These are phyloP conservation scores for Drosophila falleni DNA, from an alignment of 2,888 invertebrate species.

Conservation along the genomic window DNA sequence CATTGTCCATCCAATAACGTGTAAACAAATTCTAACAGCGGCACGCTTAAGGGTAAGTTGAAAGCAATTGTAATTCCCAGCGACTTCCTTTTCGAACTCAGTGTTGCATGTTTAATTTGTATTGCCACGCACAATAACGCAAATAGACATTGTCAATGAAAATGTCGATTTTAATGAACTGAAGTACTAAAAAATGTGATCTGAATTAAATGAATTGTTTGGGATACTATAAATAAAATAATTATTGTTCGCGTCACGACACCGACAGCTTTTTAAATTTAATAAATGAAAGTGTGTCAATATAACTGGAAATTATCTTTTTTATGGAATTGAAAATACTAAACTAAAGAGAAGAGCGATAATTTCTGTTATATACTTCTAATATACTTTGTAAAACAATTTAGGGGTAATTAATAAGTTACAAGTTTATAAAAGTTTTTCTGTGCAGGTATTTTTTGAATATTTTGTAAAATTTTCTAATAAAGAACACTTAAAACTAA, in stretches of 20 bases:
- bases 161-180: slow-evolving; percentile 6
- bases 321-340: not conserved
- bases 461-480: too few relatives aligned
- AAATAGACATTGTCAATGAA: slow-evolving; percentile 4
- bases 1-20: slow-evolving; percentile 93
- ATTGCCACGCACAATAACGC: not conserved
- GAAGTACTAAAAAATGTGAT: slow-evolving; percentile 15
- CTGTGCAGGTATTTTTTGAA: too few relatives aligned
- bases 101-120: slow-evolving; percentile 16
- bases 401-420: too few relatives aligned
- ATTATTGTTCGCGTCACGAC: slow-evolving; percentile 15
- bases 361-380: too few relatives aligned
- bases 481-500: too few relatives aligned
- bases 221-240: slow-evolving; percentile 6
- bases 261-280: slow-evolving; percentile 2
- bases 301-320: not conserved
- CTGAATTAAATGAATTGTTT: slow-evolving; percentile 12
- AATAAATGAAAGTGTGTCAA: not conserved
- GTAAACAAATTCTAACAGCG: slow-evolving; percentile 93
- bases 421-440: too few relatives aligned
- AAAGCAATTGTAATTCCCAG: not conserved
- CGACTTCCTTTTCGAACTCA: not conserved
- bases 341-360: too few relatives aligned
- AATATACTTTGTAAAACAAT: too few relatives aligned
- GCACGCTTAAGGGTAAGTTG: slow-evolving; percentile 90